phyloP scores from a whole-genome alignment of 2,888 invertebrate species.

The Lochmaea crataegi region DNA sequence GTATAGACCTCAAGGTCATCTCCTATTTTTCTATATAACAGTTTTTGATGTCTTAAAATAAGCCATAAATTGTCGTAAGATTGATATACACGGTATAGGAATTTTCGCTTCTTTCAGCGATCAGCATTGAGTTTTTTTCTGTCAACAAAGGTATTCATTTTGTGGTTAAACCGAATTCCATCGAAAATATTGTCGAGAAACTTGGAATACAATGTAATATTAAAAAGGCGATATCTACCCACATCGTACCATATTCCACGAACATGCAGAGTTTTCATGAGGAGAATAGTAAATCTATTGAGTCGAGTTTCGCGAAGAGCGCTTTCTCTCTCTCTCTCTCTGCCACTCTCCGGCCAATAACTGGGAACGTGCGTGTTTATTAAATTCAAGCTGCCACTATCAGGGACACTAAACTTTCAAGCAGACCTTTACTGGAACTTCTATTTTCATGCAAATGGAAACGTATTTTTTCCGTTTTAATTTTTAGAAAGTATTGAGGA shows the following conservation, averaged over 20 bases:
- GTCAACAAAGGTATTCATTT: neutral
- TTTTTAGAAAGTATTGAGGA: neutral
- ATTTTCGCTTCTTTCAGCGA: no score
- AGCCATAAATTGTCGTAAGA: no score
- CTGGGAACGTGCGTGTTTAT: constrained; percentile 16
- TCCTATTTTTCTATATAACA: no score
- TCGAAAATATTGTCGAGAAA: neutral
- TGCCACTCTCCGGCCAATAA: constrained; percentile 9
- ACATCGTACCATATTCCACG: neutral
- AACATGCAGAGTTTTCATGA: constrained; percentile 15
- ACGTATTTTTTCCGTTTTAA: neutral
- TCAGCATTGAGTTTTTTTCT: neutral
- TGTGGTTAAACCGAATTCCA: neutral
- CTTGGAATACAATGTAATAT: constrained; percentile 3
- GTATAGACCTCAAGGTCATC: no score
- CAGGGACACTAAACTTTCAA: constrained; percentile 6
- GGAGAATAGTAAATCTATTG: constrained; percentile 19
- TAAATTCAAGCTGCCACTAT: constrained; percentile 10
- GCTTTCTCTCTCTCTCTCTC: neutral
- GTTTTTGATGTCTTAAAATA: no score
- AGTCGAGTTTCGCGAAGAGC: constrained; percentile 7
- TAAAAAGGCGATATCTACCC: neutral
- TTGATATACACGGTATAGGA: no score
- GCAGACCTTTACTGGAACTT: neutral
- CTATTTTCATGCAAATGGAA: neutral